phyloP scores from a whole-genome alignment of 2,797 vertebrate species.

The Mionectes olivaceus region DNA sequence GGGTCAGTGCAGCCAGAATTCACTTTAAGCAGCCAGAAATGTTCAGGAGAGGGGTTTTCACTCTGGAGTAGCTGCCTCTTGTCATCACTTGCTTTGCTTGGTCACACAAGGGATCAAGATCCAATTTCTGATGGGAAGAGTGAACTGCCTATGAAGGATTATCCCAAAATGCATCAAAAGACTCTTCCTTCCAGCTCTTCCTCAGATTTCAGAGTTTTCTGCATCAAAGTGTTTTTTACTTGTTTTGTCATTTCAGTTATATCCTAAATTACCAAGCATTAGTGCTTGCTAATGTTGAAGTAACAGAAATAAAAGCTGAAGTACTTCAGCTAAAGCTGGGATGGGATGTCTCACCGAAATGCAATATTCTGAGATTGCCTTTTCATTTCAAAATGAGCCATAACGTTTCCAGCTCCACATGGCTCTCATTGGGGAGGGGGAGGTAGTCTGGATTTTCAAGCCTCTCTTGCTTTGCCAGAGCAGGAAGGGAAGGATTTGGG shows the following conservation, averaged over 20 bases:
- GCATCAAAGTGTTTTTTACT: background rate
- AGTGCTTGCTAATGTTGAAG: slow-evolving; percentile 1
- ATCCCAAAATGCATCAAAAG: background rate
- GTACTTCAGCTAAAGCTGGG: background rate
- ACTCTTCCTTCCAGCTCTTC: background rate
- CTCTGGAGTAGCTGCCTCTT: background rate
- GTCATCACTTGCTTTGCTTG: background rate
- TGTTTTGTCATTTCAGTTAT: slow-evolving; percentile 1
- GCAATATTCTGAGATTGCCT: slow-evolving; percentile 48
- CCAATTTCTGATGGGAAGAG: background rate
- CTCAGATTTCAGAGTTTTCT: background rate
- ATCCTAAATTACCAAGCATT: slow-evolving; percentile 13
- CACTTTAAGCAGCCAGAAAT: background rate
- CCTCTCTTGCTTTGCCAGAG: background rate
- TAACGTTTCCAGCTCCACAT: background rate
- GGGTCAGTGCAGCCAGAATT: background rate
- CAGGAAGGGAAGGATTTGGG: background rate
- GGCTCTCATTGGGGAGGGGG: background rate
- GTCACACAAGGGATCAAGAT: background rate
- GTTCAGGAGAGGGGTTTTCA: background rate
- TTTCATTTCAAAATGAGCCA: slow-evolving; percentile 42
- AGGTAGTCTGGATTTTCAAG: background rate
- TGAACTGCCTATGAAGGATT: background rate
- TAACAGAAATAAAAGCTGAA: slow-evolving; percentile 20
- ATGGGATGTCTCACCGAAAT: background rate